Base-by-base conservation (phyloP, 2,888 invertebrate species). In the Drosophila ustulata region DNA sequence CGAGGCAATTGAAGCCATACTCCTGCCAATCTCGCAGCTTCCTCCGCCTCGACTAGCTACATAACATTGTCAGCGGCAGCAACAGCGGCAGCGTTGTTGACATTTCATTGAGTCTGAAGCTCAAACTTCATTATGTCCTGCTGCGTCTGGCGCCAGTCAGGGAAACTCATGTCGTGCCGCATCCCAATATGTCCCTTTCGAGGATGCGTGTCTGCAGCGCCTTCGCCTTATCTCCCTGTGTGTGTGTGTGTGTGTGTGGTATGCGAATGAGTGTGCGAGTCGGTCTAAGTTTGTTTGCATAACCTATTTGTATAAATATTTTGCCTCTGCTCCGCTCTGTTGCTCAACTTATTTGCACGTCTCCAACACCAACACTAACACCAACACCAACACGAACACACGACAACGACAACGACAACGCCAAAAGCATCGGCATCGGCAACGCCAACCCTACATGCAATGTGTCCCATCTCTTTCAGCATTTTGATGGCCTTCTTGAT, bases 261-360 rank as follows among this genome's bases (percentile, higher is more conserved):
- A 26, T 59, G 45, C 53, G 49, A 55, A 47, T 71, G 64, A 70
- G 64, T 75, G 67, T 73, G 77, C 81, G 78, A 74, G 75, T 88
- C 78, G 73, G 76, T 88, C 83, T 80, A 78, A 88, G 88, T 89
- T 82, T 88, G 86, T 80, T 80, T 88, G 88, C 82, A 83, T 89
- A 84, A 88, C 89, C 89, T 89, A 89, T 89, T 88, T 88, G 83
- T 86, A 88, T 88, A 88, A 88, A 88, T 89, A 89, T 88, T 86
- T 89, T 83, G 88, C 84, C 80, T 82, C 81, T 69, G 66, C 71
- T 71, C 74, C 64, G 82, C 84, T 83, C 82, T 83, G 81, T 77
- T 81, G 80, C 83, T 79, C 67, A 82, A 87, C 82, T 82, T 75
- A 78, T 89, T 78, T 75, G 79, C 85, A 78, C 88, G 82, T 85